A percentile compares a stretch with the other conserved stretches of the same genome.
These are phyloP conservation scores for Pionites leucogaster DNA, from an alignment of 2,113 vertebrate genomes.

Conservation along the genomic window DNA sequence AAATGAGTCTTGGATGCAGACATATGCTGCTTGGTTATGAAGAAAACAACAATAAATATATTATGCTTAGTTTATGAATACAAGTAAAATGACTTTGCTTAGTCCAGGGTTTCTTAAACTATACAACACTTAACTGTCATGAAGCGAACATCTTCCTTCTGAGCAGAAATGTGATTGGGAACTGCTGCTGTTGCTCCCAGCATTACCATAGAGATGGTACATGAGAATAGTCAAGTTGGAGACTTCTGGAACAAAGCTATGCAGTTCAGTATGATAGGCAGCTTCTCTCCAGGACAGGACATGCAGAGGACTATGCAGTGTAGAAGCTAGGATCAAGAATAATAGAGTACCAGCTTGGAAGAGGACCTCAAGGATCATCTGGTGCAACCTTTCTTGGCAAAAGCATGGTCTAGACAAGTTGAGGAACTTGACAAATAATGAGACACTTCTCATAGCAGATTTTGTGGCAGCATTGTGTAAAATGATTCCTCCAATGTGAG, in stretches of 20 bases:
- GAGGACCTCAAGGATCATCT: neutral
- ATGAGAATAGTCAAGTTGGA: neutral
- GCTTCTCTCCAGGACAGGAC: neutral
- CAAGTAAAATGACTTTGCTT: neutral
- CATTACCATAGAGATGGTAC: neutral
- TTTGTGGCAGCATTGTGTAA: neutral
- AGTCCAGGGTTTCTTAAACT: neutral
- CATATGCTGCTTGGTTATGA: neutral
- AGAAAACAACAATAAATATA: neutral
- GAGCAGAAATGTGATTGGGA: neutral
- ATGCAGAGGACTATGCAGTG: neutral
- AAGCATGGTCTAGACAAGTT: neutral
- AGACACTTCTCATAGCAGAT: neutral
- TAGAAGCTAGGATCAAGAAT: neutral
- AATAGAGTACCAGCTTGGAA: neutral
- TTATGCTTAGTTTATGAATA: neutral
- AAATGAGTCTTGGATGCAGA: too few relatives aligned
- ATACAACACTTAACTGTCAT: neutral
- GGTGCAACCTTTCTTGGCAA: neutral
- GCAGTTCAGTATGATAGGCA: neutral
- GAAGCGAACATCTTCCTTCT: neutral
- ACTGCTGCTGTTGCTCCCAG: neutral
- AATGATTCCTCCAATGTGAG: neutral
- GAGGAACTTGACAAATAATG: neutral
- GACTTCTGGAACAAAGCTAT: neutral